A percentile compares a stretch with the other conserved stretches of the same genome.
Evolutionary conservation across 1,140 invertebrate species (phyloP).

Genomic region (Lethocerus indicus): DNA sequence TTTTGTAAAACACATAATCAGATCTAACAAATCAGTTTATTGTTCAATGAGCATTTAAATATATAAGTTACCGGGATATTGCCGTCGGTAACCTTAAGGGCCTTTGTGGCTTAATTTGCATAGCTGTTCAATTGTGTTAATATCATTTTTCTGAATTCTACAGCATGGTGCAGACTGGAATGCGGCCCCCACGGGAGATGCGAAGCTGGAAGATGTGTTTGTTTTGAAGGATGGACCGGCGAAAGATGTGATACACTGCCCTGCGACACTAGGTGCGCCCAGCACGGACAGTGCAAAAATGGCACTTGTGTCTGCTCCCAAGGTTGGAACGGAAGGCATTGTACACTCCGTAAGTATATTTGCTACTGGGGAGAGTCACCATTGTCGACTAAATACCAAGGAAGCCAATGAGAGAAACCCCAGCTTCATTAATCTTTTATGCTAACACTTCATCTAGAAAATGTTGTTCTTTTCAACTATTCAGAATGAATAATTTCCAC

Average conservation of each 20-base stretch:
- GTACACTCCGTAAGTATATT: constrained; percentile 72
- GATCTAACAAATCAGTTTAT: too few relatives aligned
- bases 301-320: constrained; percentile 91
- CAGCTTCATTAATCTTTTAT: too few relatives aligned
- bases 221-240: constrained; percentile 81
- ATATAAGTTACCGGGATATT: too few relatives aligned
- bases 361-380: too few relatives aligned
- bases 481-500: too few relatives aligned
- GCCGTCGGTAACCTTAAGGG: not conserved
- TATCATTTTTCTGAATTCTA: constrained; percentile 16
- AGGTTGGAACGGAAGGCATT: constrained; percentile 95
- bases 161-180: constrained; percentile 77
- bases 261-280: constrained; percentile 79
- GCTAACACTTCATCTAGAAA: too few relatives aligned
- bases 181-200: constrained; percentile 83
- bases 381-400: too few relatives aligned
- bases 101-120: not conserved
- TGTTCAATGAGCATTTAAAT: too few relatives aligned
- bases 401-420: too few relatives aligned
- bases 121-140: not conserved
- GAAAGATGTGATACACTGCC: constrained; percentile 74
- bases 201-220: constrained; percentile 72
- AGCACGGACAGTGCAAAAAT: constrained; percentile 91
- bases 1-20: too few relatives aligned
- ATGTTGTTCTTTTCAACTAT: too few relatives aligned